A percentile compares a stretch with the other conserved stretches of the same genome.
Evolutionary conservation across 2,888 invertebrate species (phyloP).

Genomic region (Pachliopta kotzebuea): DNA sequence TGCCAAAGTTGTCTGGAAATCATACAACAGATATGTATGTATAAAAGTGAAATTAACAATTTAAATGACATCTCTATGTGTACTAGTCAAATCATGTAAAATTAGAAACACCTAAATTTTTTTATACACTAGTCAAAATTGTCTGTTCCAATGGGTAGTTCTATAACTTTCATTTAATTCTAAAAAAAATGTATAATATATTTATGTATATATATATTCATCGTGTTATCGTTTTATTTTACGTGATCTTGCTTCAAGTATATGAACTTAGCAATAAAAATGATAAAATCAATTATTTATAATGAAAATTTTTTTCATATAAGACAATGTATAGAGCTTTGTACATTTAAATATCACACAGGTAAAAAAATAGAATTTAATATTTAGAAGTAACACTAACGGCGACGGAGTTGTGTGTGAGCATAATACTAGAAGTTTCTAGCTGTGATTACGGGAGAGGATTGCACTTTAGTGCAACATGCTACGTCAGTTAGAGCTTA

Average conservation of each 20-base stretch:
- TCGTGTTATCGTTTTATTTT: slow-evolving; percentile 44
- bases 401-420: slow-evolving; percentile 48
- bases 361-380: slow-evolving; percentile 68
- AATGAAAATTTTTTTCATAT: slow-evolving; percentile 64
- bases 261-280: slow-evolving; percentile 70
- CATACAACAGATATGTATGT: slow-evolving; percentile 49
- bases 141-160: slow-evolving; percentile 53
- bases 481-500: slow-evolving; percentile 53
- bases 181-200: slow-evolving; percentile 1
- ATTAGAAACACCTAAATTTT: slow-evolving; percentile 52
- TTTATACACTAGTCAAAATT: slow-evolving; percentile 74
- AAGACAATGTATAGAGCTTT: slow-evolving; percentile 80
- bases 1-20: slow-evolving; percentile 70
- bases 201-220: not conserved
- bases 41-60: slow-evolving; percentile 46
- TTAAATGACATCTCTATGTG: slow-evolving; percentile 53
- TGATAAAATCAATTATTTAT: slow-evolving; percentile 80
- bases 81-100: slow-evolving; percentile 75
- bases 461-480: slow-evolving; percentile 71
- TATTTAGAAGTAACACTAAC: slow-evolving; percentile 57
- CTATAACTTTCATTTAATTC: slow-evolving; percentile 38
- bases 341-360: slow-evolving; percentile 75
- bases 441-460: slow-evolving; percentile 74
- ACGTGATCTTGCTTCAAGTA: slow-evolving; percentile 63
- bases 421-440: slow-evolving; percentile 66